Evolutionary conservation across 2,888 invertebrate genomes (phyloP), one percentile per base, ranked within the genome.

Genomic region (Hypolimnas misippus): DNA sequence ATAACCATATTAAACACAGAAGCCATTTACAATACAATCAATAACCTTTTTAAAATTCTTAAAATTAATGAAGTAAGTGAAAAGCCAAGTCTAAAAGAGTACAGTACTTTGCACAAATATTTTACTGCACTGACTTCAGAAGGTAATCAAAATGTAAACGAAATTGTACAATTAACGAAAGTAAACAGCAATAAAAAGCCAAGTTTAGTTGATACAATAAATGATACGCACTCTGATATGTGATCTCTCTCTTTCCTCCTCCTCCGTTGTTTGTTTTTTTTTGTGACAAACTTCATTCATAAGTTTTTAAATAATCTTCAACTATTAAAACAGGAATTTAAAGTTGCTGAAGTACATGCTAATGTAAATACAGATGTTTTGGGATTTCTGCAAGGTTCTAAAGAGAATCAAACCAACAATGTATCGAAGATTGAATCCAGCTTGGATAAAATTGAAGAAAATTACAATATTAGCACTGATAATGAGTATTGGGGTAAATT

Each of bases 401-500:
- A 64, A 46, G 31, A 21, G 16, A 62, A 66, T 44, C 33, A 62
- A 5, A 35, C 60, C 14, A 65, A 69, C 42, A 51, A 31, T 55
- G 46, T 59, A 57, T 65, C 33, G 35, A 59, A 52, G 55, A 29
- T 59, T 12, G 49, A 57, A 29, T 12, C 42, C 40, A 46, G 42
- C 21, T 33, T 56, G 31, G 54, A 54, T 10, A 62, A 61, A 33
- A 42, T 55, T 57, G 50, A 63, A 12, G 59, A 62, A 12, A 51
- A 64, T 54, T 42, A 57, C 14, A 52, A 69, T 21, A 64, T 68
- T 55, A 62, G 70, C 40, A 44, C 19, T 46, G 76, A 78, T 29
- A 75, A 68, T 65, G 84, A 83, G 42, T 82, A 79, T 72, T 89
- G 87, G 87, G 71, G 87, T 88, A 70, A 81, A 35, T 19, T 58